These are phyloP conservation scores for Pangasius macronema DNA, from an alignment of 2,797 vertebrate species.

Conservation along the genomic window DNA sequence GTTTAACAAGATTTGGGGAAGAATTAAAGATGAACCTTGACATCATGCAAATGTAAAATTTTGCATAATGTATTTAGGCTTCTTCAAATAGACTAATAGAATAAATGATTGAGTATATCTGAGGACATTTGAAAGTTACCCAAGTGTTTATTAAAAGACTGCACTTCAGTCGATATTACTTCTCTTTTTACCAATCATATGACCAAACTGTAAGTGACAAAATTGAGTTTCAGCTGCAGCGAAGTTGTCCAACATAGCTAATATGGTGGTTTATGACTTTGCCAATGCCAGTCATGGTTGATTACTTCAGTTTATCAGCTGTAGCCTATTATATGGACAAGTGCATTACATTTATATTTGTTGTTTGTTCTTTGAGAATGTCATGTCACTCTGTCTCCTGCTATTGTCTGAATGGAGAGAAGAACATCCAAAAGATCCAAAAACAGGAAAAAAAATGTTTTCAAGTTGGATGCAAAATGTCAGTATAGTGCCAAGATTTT, in stretches of 20 bases:
- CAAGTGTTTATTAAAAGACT: conserved; percentile 10
- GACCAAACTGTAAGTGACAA: conserved; percentile 50
- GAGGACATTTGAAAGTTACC: background rate
- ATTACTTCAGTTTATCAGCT: background rate
- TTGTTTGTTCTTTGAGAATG: conserved; percentile 17
- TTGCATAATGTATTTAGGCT: conserved; percentile 8
- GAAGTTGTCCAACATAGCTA: conserved; percentile 26
- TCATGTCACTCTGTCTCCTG: conserved; percentile 14
- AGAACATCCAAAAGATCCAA: conserved; percentile 37
- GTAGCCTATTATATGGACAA: background rate
- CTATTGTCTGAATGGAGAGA: conserved; percentile 36
- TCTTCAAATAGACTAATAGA: conserved; percentile 1
- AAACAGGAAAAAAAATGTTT: conserved; percentile 37
- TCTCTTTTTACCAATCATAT: conserved; percentile 34
- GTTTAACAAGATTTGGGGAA: conserved; percentile 7
- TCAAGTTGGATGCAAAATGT: conserved; percentile 54
- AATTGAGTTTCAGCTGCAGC: conserved; percentile 25
- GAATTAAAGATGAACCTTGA: background rate
- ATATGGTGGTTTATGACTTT: conserved; percentile 3
- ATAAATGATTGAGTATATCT: background rate
- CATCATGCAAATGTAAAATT: conserved; percentile 21
- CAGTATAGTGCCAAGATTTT: conserved; percentile 48
- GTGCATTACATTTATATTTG: background rate
- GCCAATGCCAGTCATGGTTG: background rate
- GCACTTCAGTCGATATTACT: background rate